Base-by-base conservation (phyloP, 2,888 invertebrate genomes). In the Notodonta dromedarius region DNA sequence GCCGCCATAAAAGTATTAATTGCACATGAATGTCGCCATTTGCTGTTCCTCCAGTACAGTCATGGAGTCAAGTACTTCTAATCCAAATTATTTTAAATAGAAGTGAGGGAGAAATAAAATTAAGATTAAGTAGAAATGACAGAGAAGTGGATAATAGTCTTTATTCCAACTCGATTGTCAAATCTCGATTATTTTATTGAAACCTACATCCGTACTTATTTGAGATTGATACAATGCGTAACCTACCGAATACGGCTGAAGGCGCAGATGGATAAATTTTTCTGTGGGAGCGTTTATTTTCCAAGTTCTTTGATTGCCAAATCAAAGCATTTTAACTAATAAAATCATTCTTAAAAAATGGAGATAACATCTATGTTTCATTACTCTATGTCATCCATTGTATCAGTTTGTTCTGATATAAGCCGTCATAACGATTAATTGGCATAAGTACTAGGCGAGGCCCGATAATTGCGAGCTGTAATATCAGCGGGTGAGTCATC, bases 1-100 rank as follows among this genome's bases (percentile, higher is more conserved):
- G 87, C 82, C 86, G 71, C 85, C 88, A 88, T 90, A 90, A 88
- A 89, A 90, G 90, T 86, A 73, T 80, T 89, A 89, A 90, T 90
- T 87, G 83, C 79, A 77, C 71, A 75, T 77, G 76, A 71, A 69
- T 32, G 65, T 77, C 70, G 72, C 83, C 69, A 79, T 83, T 24
- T 84, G 84, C 81, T 83, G 79, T 80, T 79, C 71, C 69, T 72
- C 75, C 67, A 80, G 81, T 77, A 76, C 65, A 76, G 60, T 61
- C 42, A 59, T 63, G 61, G 60, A 59, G 51, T 57, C 69, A 72
- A 69, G 72, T 62, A 67, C 58, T 51, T 64, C 56, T 53, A 14
- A 39, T 58, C 58, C 56, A 55, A 54, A 24, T 11, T 50, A 51
- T 50, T 16, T 48, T 13, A 16, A 11, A 5, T 16, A 12, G 40